Conservation (phyloP, 1,140 invertebrate species). For the Euschistus heros region DNA sequence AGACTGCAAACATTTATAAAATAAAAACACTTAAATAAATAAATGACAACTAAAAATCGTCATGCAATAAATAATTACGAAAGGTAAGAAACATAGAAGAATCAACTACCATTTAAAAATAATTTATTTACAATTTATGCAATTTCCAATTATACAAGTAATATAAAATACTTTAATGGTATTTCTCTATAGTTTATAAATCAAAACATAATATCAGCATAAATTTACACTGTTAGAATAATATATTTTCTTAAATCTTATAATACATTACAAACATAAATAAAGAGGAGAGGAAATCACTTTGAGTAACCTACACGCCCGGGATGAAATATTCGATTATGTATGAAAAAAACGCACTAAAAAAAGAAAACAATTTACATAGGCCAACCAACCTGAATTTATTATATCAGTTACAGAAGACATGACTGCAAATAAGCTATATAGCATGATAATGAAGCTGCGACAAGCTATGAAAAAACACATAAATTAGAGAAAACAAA, state of each 20-base stretch:
- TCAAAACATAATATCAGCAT: background rate
- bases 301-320: no score
- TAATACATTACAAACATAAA: background rate
- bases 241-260: background rate
- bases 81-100: background rate
- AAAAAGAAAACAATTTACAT: background rate
- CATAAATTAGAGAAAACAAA: background rate
- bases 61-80: background rate
- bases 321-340: no score
- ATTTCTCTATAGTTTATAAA: slow-evolving; percentile 9
- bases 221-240: background rate
- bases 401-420: slow-evolving; percentile 1
- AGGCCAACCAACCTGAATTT: background rate
- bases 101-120: slow-evolving; percentile 5
- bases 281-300: no score
- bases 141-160: slow-evolving; percentile 15
- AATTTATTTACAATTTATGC: slow-evolving; percentile 16
- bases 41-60: no score
- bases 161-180: slow-evolving; percentile 15
- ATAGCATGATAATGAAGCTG: slow-evolving; percentile 5
- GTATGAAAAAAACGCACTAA: no score
- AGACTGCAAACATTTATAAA: no score
- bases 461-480: slow-evolving; percentile 7
- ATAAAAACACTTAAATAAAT: no score
- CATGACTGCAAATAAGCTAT: slow-evolving; percentile 6